Evolutionary conservation across 2,797 vertebrate species (phyloP).

Genomic region (Gymnoscopelus microlampas): DNA sequence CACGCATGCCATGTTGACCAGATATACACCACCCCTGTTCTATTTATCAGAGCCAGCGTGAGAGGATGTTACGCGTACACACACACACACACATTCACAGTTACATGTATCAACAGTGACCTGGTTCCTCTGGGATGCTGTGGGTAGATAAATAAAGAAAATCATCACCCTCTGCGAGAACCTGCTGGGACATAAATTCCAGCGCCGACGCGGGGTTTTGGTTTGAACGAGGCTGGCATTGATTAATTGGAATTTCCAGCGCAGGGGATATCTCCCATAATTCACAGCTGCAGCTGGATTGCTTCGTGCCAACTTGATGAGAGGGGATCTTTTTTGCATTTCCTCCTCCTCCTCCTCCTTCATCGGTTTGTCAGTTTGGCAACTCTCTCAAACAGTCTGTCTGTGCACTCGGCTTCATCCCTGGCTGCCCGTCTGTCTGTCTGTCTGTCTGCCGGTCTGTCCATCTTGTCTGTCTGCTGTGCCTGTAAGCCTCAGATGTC

Average conservation of each 20-base stretch:
- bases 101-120: conserved; percentile 48
- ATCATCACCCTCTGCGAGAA: conserved; percentile 32
- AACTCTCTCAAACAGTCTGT: conserved; percentile 36
- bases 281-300: conserved; percentile 50
- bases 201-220: conserved; percentile 52
- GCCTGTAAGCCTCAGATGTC: neutral
- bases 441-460: neutral
- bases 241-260: conserved; percentile 62
- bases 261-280: conserved; percentile 56
- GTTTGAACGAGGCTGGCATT: conserved; percentile 57
- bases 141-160: conserved; percentile 53
- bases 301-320: conserved; percentile 48
- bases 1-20: conserved; percentile 68
- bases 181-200: conserved; percentile 45
- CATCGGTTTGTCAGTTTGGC: conserved; percentile 25
- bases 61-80: neutral
- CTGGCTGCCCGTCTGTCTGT: conserved; percentile 5
- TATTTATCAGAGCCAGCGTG: conserved; percentile 53
- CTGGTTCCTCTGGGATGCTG: conserved; percentile 44
- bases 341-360: conserved; percentile 25
- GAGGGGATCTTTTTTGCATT: conserved; percentile 11
- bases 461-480: conserved; percentile 1
- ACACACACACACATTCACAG: conserved; percentile 8
- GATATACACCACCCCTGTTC: conserved; percentile 59
- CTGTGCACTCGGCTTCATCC: neutral